Percentiles rank a stretch among this genome's conserved stretches.
Evolutionary conservation across 1,140 invertebrate genomes (phyloP).

Genomic region (Diachasma alloeum): DNA sequence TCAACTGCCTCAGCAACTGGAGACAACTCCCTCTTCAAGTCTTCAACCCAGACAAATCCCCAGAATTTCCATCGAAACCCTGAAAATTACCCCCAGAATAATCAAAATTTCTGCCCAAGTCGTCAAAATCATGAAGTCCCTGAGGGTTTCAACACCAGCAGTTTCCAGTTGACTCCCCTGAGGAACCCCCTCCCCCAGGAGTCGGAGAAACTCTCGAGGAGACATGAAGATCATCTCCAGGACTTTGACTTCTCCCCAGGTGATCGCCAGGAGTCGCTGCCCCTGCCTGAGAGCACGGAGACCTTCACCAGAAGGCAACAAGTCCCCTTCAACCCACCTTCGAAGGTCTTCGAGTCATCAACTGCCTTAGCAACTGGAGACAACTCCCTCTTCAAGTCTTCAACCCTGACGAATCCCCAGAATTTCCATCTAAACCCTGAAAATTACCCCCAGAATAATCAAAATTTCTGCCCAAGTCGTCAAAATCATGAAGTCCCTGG

Average conservation of each 20-base stretch:
- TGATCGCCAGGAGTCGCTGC: no score
- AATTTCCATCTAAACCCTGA: no score
- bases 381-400: no score
- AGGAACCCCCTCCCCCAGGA: neutral
- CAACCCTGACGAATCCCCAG: no score
- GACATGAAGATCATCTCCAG: neutral
- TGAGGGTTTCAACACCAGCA: slow-evolving; percentile 29
- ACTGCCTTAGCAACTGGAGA: no score
- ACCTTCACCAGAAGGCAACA: slow-evolving; percentile 17
- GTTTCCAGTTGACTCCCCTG: slow-evolving; percentile 36
- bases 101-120: neutral
- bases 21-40: no score
- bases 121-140: slow-evolving; percentile 27
- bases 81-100: neutral
- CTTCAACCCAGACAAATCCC: neutral
- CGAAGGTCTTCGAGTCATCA: no score
- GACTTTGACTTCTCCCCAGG: neutral
- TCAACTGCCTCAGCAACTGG: no score
- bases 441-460: neutral
- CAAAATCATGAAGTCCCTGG: slow-evolving; percentile 29
- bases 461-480: neutral
- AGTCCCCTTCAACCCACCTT: neutral
- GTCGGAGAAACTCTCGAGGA: neutral
- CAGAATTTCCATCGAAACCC: neutral
- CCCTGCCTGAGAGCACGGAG: slow-evolving; percentile 25